A percentile compares a stretch with the other conserved stretches of the same genome.
Conservation (phyloP, 2,888 invertebrate genomes). For the Tortricodes alternella region DNA sequence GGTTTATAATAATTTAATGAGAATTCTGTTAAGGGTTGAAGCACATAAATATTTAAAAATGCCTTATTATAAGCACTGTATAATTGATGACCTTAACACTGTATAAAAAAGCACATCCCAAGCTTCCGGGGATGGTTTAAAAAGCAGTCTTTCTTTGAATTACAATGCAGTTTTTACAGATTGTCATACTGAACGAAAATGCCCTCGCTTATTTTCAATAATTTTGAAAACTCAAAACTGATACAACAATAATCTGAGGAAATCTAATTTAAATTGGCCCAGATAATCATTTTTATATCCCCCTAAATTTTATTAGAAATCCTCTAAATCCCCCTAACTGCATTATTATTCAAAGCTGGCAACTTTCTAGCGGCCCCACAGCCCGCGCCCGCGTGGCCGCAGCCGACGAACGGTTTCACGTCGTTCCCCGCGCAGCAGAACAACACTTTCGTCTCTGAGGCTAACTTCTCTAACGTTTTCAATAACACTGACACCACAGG, state of each 20-base stretch:
- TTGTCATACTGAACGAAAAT: no score
- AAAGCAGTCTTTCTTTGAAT: slow-evolving; percentile 31
- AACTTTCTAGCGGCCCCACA: slow-evolving; percentile 34
- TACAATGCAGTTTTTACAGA: slow-evolving; percentile 32
- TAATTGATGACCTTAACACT: slow-evolving; percentile 34
- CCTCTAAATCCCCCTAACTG: not conserved
- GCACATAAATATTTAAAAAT: not conserved
- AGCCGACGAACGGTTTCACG: slow-evolving; percentile 40
- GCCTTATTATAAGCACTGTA: slow-evolving; percentile 11
- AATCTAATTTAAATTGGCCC: slow-evolving; percentile 47
- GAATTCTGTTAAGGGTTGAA: not conserved
- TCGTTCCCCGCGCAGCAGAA: slow-evolving; percentile 57
- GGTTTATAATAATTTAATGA: slow-evolving; percentile 6
- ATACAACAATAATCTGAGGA: not conserved
- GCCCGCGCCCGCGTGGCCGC: slow-evolving; percentile 48
- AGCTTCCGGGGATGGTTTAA: slow-evolving; percentile 39
- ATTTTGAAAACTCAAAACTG: slow-evolving; percentile 28
- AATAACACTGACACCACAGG: slow-evolving; percentile 88
- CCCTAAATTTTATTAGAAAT: not conserved
- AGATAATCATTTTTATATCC: slow-evolving; percentile 3
- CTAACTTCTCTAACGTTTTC: slow-evolving; percentile 94
- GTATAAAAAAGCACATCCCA: slow-evolving; percentile 42
- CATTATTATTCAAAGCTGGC: slow-evolving; percentile 25
- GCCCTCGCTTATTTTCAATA: no score
- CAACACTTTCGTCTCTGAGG: slow-evolving; percentile 90